Conservation (phyloP, 2,888 invertebrate species). For the Furcula furcula region DNA sequence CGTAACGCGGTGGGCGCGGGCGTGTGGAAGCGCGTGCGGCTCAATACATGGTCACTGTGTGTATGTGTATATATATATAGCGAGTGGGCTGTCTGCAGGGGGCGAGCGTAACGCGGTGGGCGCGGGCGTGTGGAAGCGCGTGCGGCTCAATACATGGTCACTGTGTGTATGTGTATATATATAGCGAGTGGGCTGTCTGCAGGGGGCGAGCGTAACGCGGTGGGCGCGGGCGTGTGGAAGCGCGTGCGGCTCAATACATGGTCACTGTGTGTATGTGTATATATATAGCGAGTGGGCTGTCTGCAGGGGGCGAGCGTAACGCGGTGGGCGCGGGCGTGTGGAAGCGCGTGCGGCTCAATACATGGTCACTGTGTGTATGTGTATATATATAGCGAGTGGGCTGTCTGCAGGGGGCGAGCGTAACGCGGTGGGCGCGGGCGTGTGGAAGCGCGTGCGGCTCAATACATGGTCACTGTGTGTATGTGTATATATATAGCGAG, state of each 20-base stretch:
- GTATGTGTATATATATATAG: not conserved
- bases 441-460: constrained; percentile 96
- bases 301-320: constrained; percentile 85
- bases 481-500: not conserved
- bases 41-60: too few relatives aligned
- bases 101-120: constrained; percentile 94
- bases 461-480: too few relatives aligned
- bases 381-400: not conserved
- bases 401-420: constrained; percentile 80
- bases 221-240: constrained; percentile 96
- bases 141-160: constrained; percentile 97
- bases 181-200: constrained; percentile 2
- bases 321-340: constrained; percentile 96
- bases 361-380: too few relatives aligned
- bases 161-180: not conserved
- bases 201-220: constrained; percentile 89
- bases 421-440: constrained; percentile 94
- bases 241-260: constrained; percentile 97
- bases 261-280: too few relatives aligned
- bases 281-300: constrained; percentile 1
- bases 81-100: constrained; percentile 12
- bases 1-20: constrained; percentile 95
- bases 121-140: constrained; percentile 95
- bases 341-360: constrained; percentile 96
- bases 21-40: constrained; percentile 96